Base-by-base conservation (phyloP, 2,888 invertebrate genomes). In the Dryocosmus kuriphilus region DNA sequence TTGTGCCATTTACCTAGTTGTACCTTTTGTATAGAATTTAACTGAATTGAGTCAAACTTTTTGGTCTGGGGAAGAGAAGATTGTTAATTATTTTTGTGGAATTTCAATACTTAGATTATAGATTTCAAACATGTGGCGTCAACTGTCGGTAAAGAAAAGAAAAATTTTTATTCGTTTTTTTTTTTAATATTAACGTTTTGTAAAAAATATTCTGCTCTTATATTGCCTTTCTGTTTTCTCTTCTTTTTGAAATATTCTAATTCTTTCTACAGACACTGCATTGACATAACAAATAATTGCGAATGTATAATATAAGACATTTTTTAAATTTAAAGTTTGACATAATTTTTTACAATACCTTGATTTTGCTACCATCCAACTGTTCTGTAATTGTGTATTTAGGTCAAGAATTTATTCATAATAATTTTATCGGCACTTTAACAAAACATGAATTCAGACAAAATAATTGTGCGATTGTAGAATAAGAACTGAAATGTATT, bases 1-100 rank as follows among this genome's bases (percentile, higher is more conserved):
- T 19, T 46, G 41, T 46, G 30, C 71, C 71, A 71, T 71, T 71
- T 71, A 71, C 71, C 71, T 71, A 46, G 16, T 71, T 51, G 27
- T 71, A 51, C 41, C 41, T 65, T 22, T 24, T 65, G 16, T 41
- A 65, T 14, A 65, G 24, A 1, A 65, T 11, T 9, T 35, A 7
- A 41, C 24, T 65, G 41, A 24, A 38, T 35, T 22, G 11, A 35
- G 63, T 63, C 22, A n/a, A 35, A 63, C 22, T 35, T 38, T 35
- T 63, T 35, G 63, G 63, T 38, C 14, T 63, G 11, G 32, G 27
- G 38, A 63, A 35, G 61, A 16, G 6, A 27, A 61, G n/a, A 63
- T 63, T 63, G 63, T 63, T 63, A 22, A 35, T 35, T 63, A 19
- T 61, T 62, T n/a, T 55, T 22, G 55, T n/a, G 22, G 22, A n/a